Evolutionary conservation across 2,113 vertebrate genomes (phyloP), one percentile per base, ranked within the genome.

Genomic region (Anser brachyrhynchus): DNA sequence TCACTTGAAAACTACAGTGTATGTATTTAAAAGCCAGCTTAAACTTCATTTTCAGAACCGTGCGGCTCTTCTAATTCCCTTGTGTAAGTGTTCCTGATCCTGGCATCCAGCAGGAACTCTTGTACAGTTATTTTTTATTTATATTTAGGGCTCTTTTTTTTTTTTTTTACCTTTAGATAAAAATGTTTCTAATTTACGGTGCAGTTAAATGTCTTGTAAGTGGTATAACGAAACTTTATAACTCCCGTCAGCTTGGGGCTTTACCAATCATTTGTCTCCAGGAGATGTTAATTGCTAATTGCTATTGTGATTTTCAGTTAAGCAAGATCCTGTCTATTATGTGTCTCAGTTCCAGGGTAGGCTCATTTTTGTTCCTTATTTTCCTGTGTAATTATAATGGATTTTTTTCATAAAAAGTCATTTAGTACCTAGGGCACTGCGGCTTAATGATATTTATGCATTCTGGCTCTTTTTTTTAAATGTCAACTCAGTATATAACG

Each of bases 351-450:
- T 84, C 43, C 28, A 61, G 37, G 4, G 26, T 5, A 70, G 77
- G 33, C 46, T 95, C 49, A 9, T 80, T 93, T 93, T 65, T 85
- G 46, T 90, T 83, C 66, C 81, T 52, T 89, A 1, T 84, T 86
- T 96, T 96, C 90, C 71, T 82, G 46, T 79, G 67, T 86, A 84
- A 96, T 96, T 94, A 70, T 75, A 90, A 90, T 92, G 95, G 86
- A 80, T 75, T 92, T 95, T 92, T 43, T 90, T 87, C 76, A 75
- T 69, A n/a, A 78, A 91, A 91, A 92, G 88, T 80, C 92, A 92
- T 77, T 97, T 91, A 51, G 37, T 87, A 93, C 90, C 92, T 84
- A 66, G 75, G 93, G 91, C 84, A 41, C 12, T 81, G 86, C 78
- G 93, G 87, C 81, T 90, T 79, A 78, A 86, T 92, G 84, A 23